Base-by-base conservation (phyloP, 2,797 vertebrate genomes). In the Gobio occitaniae region DNA sequence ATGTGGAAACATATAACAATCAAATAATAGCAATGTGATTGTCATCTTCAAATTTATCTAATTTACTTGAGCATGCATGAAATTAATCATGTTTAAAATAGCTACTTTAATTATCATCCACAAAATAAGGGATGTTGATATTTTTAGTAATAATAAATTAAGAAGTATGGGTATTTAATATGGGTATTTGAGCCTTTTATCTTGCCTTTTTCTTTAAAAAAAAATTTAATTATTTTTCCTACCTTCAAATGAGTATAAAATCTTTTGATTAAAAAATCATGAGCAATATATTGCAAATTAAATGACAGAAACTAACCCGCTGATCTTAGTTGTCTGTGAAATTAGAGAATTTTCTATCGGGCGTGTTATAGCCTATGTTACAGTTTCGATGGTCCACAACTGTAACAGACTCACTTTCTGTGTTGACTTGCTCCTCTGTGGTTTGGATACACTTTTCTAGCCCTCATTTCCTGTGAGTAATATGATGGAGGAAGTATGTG, bases 401-500 rank as follows among this genome's bases (percentile, higher is more conserved):
- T 61, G 19, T 52, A 38, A 19, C 16, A 76, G 50, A 21, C 75
- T 59, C 54, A 10, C 10, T 78, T 65, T 36, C 44, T 47, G 16
- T 17, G 38, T 63, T 78, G 12, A 15, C 52, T 72, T 52, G 32
- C 32, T 79, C 41, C 65, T 54, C 15, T 65, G 21, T 83, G 50
- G 56, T 10, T 59, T 48, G 36, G 36, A 36, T 11, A 66, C 17
- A 17, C 36, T 48, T 29, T 12, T 74, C 29, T 84, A 74, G 9
- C 29, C 50, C 56, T 83, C 66, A 48, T 85, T 54, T 77, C 32
- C 66, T 82, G 25, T 84, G 54, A 59, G 77, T 81, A 15, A 85
- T 74, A 47, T 86, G 84, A 91, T 88, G 90, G 88, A 90, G 82
- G 83, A 84, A 74, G 86, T 82, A 29, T 82, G 82, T 75, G 84